Evolutionary conservation across 2,888 invertebrate genomes (phyloP).

Genomic region (Watsonalla cultraria): DNA sequence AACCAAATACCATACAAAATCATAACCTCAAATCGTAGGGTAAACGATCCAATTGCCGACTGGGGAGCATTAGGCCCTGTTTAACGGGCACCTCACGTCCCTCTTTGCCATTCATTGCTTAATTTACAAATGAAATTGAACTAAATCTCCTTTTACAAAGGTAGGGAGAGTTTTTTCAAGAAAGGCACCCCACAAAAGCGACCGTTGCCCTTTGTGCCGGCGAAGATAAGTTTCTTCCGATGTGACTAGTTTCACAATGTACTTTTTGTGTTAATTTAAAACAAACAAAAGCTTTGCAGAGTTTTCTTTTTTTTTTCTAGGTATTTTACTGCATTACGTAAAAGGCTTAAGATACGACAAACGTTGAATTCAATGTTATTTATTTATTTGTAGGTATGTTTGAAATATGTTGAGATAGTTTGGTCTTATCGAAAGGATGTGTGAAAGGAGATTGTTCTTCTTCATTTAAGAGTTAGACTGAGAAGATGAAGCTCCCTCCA

Average conservation of each 20-base stretch:
- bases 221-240: slow-evolving; percentile 2
- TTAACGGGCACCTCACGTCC: slow-evolving; percentile 19
- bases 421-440: no score
- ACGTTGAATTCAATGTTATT: no score
- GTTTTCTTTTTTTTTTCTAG: not conserved
- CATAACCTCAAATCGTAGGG: slow-evolving; percentile 1
- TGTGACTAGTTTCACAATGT: slow-evolving; percentile 3
- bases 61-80: not conserved
- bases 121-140: slow-evolving; percentile 33
- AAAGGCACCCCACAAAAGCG: not conserved
- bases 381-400: no score
- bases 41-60: slow-evolving; percentile 3
- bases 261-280: not conserved
- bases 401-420: no score
- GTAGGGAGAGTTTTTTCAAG: slow-evolving; percentile 19
- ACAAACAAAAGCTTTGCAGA: not conserved
- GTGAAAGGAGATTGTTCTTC: no score
- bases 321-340: no score
- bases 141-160: slow-evolving; percentile 20
- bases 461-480: no score
- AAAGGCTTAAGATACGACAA: no score
- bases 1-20: not conserved
- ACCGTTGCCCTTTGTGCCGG: not conserved
- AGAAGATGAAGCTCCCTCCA: no score
- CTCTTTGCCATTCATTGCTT: slow-evolving; percentile 27